Percentiles rank a stretch among this genome's conserved stretches.
These are phyloP conservation scores for Hippocampus guttulatus DNA, from an alignment of 2,113 vertebrate genomes.

Conservation along the genomic window DNA sequence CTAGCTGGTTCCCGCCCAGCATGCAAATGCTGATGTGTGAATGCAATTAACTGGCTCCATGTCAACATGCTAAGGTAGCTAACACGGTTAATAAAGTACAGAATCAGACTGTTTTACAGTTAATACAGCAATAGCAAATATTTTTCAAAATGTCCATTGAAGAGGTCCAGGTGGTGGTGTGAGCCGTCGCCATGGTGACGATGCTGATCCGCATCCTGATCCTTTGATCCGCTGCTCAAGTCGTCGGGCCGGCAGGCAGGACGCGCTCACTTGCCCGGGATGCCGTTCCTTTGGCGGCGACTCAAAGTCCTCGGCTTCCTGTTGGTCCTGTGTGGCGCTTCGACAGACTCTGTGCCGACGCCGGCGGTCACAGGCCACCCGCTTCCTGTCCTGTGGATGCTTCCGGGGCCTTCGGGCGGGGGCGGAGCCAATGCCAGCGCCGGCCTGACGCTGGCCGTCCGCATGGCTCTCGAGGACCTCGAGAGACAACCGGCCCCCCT, in stretches of 20 bases:
- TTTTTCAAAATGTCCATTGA: too few species aligned
- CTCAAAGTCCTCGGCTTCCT: slow-evolving; percentile 6
- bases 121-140: too few species aligned
- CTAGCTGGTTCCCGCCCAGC: too few species aligned
- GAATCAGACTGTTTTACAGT: too few species aligned
- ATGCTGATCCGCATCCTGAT: background rate
- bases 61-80: too few species aligned
- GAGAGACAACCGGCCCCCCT: slow-evolving; percentile 62
- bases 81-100: too few species aligned
- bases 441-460: slow-evolving; percentile 49
- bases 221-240: background rate
- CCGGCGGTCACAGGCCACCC: slow-evolving; percentile 41
- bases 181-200: background rate
- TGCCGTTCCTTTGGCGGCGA: slow-evolving; percentile 2
- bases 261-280: background rate
- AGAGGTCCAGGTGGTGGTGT: background rate
- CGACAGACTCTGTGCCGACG: background rate
- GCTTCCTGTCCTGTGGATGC: slow-evolving; percentile 72
- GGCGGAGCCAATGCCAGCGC: slow-evolving; percentile 58
- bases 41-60: too few species aligned
- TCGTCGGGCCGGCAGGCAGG: too few species aligned
- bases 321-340: background rate
- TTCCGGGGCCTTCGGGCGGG: slow-evolving; percentile 54
- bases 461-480: slow-evolving; percentile 76
- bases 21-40: too few species aligned